Percentiles rank a stretch among this genome's conserved stretches.
phyloP scores from a whole-genome alignment of 2,113 vertebrate species.

The Eulacestoma nigropectus region DNA sequence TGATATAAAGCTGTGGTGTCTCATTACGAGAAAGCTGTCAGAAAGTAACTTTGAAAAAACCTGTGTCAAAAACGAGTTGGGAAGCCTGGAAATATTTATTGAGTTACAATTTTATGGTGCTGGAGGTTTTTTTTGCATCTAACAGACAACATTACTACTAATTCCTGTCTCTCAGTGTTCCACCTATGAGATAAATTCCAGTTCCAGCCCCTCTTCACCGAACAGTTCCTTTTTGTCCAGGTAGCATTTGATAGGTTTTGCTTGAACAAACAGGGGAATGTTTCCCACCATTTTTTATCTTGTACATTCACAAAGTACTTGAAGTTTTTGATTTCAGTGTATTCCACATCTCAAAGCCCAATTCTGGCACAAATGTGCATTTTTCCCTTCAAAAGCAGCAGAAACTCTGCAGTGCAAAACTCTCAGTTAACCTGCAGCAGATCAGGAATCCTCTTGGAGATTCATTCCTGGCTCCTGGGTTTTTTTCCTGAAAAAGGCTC shows the following conservation, averaged over 20 bases:
- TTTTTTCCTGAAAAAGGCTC: background rate
- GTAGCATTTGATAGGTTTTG: background rate
- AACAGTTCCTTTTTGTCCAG: background rate
- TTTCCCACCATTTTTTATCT: background rate
- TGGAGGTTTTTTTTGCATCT: background rate
- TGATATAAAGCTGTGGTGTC: constrained; percentile 29
- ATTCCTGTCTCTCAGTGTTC: background rate
- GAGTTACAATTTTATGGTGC: background rate
- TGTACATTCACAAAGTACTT: background rate
- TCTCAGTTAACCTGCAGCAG: background rate
- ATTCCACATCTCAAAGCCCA: background rate
- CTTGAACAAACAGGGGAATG: background rate
- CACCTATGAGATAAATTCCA: background rate
- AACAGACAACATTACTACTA: background rate
- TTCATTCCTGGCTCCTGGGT: background rate
- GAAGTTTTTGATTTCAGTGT: background rate
- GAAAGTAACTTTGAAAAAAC: constrained; percentile 56
- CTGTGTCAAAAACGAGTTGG: constrained; percentile 18
- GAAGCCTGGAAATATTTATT: constrained; percentile 2
- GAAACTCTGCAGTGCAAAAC: background rate
- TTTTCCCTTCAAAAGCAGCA: background rate
- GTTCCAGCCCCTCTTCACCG: background rate
- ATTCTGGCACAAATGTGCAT: background rate
- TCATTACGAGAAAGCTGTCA: constrained; percentile 39
- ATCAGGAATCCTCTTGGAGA: background rate